Conservation (phyloP, 2,113 vertebrate species). For the Sula dactylatra region DNA sequence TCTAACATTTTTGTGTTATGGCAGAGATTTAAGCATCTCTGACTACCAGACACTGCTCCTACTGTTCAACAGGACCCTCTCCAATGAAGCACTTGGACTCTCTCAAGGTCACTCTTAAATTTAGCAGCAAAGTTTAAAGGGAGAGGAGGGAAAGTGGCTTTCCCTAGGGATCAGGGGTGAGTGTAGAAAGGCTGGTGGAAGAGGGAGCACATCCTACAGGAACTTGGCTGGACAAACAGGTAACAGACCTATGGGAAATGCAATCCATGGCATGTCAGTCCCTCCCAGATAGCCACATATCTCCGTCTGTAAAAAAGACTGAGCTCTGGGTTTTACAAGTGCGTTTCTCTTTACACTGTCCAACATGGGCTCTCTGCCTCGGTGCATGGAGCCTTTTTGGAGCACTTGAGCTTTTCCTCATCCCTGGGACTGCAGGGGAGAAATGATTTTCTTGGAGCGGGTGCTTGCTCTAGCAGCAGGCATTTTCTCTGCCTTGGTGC, state of each 20-base stretch:
- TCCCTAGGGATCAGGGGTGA: neutral
- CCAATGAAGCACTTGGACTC: neutral
- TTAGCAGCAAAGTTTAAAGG: neutral
- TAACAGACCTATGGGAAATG: neutral
- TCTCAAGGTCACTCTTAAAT: neutral
- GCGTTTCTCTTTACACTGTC: rapidly evolving
- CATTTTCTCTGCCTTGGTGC: neutral
- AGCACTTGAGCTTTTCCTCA: neutral
- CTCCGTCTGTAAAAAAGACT: rapidly evolving
- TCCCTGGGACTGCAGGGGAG: neutral
- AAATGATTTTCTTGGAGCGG: neutral
- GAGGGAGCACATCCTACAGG: neutral
- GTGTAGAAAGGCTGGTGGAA: neutral
- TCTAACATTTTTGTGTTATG: neutral
- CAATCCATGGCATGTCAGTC: neutral
- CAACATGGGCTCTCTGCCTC: neutral
- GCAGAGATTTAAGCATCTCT: neutral
- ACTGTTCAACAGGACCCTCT: neutral
- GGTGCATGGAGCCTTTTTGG: neutral
- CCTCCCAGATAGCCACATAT: neutral
- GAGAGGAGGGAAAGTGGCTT: neutral
- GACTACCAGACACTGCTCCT: neutral
- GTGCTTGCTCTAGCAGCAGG: neutral
- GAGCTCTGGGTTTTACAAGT: neutral
- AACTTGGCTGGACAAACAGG: neutral